Percentiles rank a stretch among this genome's conserved stretches.
Conservation (phyloP, 1,140 invertebrate genomes). For the Laodelphax striatellus region DNA sequence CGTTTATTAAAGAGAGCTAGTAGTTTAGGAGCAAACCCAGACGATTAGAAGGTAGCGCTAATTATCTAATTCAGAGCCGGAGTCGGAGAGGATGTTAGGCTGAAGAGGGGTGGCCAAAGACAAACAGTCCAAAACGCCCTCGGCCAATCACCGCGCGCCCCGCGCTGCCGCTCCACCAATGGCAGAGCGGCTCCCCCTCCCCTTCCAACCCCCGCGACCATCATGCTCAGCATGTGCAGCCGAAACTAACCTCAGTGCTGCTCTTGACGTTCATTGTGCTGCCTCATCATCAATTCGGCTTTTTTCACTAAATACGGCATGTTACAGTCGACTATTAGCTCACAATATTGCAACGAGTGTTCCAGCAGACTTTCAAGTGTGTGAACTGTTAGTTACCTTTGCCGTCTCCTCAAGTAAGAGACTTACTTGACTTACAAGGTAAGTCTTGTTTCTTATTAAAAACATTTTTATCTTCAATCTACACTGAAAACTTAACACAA, state of each 20-base stretch:
- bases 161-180: slow-evolving; percentile 1
- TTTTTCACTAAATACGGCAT: no score
- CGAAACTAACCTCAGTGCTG: background rate
- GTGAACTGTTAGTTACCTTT: no score
- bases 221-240: slow-evolving; percentile 5
- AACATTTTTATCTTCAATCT: no score
- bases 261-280: background rate
- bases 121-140: slow-evolving; percentile 11
- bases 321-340: no score
- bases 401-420: no score
- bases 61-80: slow-evolving; percentile 5
- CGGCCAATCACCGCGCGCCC: slow-evolving; percentile 2
- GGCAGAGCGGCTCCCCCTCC: background rate
- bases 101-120: slow-evolving; percentile 4
- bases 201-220: slow-evolving; percentile 5
- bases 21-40: background rate
- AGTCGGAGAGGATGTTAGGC: background rate
- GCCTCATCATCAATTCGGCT: no score
- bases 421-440: no score
- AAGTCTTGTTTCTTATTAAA: no score
- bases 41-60: background rate
- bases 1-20: background rate
- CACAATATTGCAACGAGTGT: no score
- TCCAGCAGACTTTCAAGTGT: no score
- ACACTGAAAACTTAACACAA: no score